Evolutionary conservation across 2,113 vertebrate species (phyloP).

Genomic region (Mustelus asterias): DNA sequence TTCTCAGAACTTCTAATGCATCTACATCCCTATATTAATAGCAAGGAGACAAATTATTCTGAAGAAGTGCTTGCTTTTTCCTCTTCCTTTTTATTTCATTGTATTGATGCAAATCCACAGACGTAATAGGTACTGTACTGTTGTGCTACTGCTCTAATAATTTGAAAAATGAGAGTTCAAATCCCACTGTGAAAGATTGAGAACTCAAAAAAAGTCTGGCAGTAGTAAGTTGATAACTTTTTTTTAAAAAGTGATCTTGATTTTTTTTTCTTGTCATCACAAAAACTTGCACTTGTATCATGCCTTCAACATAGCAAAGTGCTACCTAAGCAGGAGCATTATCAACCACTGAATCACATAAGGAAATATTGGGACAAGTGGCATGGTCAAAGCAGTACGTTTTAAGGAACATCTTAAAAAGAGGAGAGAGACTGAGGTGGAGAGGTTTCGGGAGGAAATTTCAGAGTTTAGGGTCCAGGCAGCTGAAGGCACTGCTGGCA

Average conservation of each 20-base stretch:
- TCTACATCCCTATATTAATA: background rate
- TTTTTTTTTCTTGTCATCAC: background rate
- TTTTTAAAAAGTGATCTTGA: background rate
- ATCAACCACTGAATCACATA: background rate
- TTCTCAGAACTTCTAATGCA: too few species aligned
- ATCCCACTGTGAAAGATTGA: background rate
- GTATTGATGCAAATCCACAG: background rate
- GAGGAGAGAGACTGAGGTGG: background rate
- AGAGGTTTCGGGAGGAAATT: background rate
- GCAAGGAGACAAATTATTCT: background rate
- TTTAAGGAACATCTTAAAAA: background rate
- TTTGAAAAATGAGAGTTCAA: background rate
- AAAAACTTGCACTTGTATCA: background rate
- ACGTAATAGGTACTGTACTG: background rate
- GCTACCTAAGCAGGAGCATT: too few species aligned
- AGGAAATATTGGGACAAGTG: background rate
- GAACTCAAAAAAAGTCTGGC: background rate
- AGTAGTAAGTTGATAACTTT: background rate
- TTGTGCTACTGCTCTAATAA: background rate
- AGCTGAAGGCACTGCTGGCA: background rate
- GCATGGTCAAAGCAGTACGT: background rate
- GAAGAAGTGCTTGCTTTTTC: background rate
- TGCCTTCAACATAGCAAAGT: background rate
- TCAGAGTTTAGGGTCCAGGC: background rate
- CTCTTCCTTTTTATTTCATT: background rate